Evolutionary conservation across 2,113 vertebrate species (phyloP).

Genomic region (Lophura nycthemera): DNA sequence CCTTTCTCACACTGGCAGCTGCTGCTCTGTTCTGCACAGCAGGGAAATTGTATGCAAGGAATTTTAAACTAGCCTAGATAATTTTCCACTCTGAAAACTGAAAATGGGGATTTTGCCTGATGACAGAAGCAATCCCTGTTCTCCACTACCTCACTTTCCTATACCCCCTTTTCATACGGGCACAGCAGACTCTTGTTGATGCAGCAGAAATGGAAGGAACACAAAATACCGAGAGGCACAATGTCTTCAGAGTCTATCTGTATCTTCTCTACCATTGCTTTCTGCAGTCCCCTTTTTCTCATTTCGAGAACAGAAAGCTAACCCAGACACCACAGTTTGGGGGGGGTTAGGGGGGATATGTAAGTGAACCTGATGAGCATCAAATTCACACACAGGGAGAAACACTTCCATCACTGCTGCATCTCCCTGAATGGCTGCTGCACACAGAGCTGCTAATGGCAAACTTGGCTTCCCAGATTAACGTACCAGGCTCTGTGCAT

Average conservation of each 20-base stretch:
- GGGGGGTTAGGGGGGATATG: neutral
- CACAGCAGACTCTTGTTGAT: fast-evolving
- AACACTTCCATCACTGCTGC: fast-evolving
- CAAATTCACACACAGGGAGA: fast-evolving
- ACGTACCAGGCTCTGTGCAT: neutral
- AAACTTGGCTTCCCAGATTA: neutral
- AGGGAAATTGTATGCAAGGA: fast-evolving
- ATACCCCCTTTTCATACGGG: fast-evolving
- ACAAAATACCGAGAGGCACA: fast-evolving
- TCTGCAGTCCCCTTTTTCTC: neutral
- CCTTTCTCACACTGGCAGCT: fast-evolving
- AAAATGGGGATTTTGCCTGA: neutral
- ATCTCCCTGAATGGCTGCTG: neutral
- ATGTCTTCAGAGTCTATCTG: neutral
- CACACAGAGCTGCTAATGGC: neutral
- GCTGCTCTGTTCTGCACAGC: neutral
- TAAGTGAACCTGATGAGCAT: fast-evolving
- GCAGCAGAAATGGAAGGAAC: neutral
- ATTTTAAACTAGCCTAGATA: fast-evolving
- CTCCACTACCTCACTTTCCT: neutral
- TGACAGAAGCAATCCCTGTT: neutral
- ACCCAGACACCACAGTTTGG: neutral
- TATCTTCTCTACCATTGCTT: fast-evolving
- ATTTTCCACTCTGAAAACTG: neutral
- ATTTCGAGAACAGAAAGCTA: neutral